Conservation (phyloP, 2,113 vertebrate genomes). For the Anoura caudifer region DNA sequence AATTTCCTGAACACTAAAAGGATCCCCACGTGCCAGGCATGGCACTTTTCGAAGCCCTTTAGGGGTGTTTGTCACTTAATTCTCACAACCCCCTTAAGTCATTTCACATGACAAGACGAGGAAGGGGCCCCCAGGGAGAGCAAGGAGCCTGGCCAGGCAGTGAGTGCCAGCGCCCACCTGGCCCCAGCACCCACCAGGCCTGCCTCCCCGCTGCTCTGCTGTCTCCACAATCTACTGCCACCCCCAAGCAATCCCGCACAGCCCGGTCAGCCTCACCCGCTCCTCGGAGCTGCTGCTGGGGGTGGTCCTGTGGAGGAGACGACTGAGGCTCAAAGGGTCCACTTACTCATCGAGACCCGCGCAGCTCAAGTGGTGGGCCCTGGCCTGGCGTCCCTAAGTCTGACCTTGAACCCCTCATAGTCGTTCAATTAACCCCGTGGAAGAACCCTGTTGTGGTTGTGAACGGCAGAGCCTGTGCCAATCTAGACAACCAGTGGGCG, state of each 20-base stretch:
- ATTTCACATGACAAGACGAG: rapidly evolving
- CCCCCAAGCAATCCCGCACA: rapidly evolving
- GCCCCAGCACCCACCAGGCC: not conserved
- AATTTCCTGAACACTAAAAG: not conserved
- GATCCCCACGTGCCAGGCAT: rapidly evolving
- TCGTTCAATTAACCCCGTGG: not conserved
- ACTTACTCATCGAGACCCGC: not conserved
- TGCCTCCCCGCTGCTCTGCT: not conserved
- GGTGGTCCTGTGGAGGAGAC: not conserved
- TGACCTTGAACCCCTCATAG: not conserved
- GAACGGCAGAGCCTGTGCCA: rapidly evolving
- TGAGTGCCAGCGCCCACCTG: not conserved
- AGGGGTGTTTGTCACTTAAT: not conserved
- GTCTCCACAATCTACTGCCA: not conserved
- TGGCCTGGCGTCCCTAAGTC: not conserved
- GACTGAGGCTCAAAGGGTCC: not conserved
- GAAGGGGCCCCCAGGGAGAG: not conserved
- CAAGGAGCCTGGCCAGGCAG: not conserved
- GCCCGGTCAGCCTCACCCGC: rapidly evolving
- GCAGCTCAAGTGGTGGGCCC: rapidly evolving
- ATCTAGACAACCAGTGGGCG: not conserved
- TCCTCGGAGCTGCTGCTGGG: not conserved
- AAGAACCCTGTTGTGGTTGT: rapidly evolving
- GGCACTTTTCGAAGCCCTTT: not conserved
- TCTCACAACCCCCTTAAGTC: not conserved